A percentile compares a stretch with the other conserved stretches of the same genome.
phyloP scores from a whole-genome alignment of 1,140 invertebrate genomes.

The Batillaria attramentaria region DNA sequence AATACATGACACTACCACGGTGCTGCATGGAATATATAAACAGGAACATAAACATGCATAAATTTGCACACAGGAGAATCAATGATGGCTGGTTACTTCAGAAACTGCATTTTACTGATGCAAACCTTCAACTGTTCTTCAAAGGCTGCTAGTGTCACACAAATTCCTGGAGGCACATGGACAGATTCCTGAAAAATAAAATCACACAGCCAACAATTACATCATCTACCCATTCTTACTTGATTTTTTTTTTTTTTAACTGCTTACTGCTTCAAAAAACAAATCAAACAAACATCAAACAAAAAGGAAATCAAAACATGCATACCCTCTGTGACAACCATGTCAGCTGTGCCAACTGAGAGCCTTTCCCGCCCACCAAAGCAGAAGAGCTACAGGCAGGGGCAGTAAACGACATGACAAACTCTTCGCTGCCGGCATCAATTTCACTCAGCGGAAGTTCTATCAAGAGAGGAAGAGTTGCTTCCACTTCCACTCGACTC shows the following conservation, averaged over 20 bases:
- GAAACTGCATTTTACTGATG: no score
- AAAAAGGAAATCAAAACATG: conserved; percentile 7
- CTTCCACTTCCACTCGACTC: conserved; percentile 32
- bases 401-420: conserved; percentile 73
- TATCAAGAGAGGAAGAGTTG: conserved; percentile 45
- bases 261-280: no score
- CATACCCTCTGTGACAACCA: conserved; percentile 69
- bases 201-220: no score
- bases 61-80: no score
- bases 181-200: conserved; percentile 46
- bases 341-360: conserved; percentile 78
- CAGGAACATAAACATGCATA: no score
- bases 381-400: conserved; percentile 70
- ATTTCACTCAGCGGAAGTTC: conserved; percentile 39
- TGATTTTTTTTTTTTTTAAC: no score
- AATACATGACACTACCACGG: no score
- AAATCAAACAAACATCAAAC: no score
- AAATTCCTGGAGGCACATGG: conserved; percentile 58
- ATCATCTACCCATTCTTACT: no score
- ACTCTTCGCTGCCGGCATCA: conserved; percentile 26
- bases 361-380: conserved; percentile 82
- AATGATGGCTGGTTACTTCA: no score
- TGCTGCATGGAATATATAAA: no score
- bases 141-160: conserved; percentile 76
- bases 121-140: conserved; percentile 73